These are phyloP conservation scores for Dryococelus australis DNA, from an alignment of 2,888 invertebrate genomes.

Conservation along the genomic window DNA sequence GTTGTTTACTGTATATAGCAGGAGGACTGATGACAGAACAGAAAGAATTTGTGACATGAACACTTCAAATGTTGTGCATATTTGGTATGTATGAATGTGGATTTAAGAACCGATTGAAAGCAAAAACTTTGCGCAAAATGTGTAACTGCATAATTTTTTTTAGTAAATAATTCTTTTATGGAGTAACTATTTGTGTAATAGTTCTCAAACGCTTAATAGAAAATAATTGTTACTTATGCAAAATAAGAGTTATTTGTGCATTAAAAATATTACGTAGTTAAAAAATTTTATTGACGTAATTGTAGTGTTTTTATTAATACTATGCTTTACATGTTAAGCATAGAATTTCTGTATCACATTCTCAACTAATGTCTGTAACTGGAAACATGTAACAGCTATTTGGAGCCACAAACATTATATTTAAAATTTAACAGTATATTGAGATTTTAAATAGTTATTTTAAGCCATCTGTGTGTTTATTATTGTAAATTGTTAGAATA, in stretches of 20 bases:
- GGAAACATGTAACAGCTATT: background rate
- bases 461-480: no score
- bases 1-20: no score
- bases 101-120: background rate
- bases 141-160: background rate
- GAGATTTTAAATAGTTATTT: no score
- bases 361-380: background rate
- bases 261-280: background rate
- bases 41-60: background rate
- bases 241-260: background rate
- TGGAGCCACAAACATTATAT: background rate
- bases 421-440: no score
- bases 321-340: background rate
- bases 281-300: background rate
- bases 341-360: background rate
- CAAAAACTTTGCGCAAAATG: background rate
- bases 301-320: background rate
- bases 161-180: background rate
- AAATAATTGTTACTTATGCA: background rate
- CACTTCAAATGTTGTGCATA: background rate
- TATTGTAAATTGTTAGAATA: no score
- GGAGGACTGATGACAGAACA: no score
- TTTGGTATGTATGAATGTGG: background rate
- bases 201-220: background rate
- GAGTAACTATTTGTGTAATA: background rate